Percentiles rank a stretch among this genome's conserved stretches.
These are phyloP conservation scores for Drosophila maculinotata DNA, from an alignment of 2,888 invertebrate genomes.

Conservation along the genomic window DNA sequence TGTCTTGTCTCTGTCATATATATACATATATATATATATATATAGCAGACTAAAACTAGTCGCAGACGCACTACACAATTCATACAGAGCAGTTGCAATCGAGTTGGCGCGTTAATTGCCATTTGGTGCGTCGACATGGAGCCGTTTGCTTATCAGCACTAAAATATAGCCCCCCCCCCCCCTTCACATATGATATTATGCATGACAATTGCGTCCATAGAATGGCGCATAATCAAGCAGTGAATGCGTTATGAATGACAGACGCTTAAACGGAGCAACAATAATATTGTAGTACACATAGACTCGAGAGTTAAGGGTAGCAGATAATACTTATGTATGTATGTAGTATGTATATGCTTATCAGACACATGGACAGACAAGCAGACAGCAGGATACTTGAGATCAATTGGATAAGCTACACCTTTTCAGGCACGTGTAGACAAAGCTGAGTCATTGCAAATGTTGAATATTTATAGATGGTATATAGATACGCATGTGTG, in stretches of 20 bases:
- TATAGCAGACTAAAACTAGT: background rate
- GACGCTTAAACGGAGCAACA: slow-evolving; percentile 13
- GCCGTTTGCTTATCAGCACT: slow-evolving; percentile 52
- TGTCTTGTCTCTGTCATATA: slow-evolving; percentile 37
- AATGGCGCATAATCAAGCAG: slow-evolving; percentile 68
- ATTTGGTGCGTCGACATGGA: slow-evolving; percentile 56
- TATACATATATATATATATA: background rate
- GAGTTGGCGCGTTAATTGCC: slow-evolving; percentile 78
- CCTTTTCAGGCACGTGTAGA: slow-evolving; percentile 22
- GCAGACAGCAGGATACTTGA: slow-evolving; percentile 15
- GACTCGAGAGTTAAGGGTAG: no score
- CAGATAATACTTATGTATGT: no score
- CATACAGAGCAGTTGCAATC: slow-evolving; percentile 59
- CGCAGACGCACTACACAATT: background rate
- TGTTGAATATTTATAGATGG: slow-evolving; percentile 7
- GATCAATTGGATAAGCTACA: slow-evolving; percentile 33
- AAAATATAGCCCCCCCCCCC: slow-evolving; percentile 1
- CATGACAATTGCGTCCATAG: slow-evolving; percentile 67
- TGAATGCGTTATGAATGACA: slow-evolving; percentile 53
- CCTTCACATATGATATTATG: slow-evolving; percentile 62
- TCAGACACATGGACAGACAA: background rate
- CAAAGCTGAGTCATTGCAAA: slow-evolving; percentile 21
- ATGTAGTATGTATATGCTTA: background rate
- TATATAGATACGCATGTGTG: background rate
- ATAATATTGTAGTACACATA: background rate